Evolutionary conservation across 2,888 invertebrate genomes (phyloP).

Genomic region (Drosophila meridionalis): DNA sequence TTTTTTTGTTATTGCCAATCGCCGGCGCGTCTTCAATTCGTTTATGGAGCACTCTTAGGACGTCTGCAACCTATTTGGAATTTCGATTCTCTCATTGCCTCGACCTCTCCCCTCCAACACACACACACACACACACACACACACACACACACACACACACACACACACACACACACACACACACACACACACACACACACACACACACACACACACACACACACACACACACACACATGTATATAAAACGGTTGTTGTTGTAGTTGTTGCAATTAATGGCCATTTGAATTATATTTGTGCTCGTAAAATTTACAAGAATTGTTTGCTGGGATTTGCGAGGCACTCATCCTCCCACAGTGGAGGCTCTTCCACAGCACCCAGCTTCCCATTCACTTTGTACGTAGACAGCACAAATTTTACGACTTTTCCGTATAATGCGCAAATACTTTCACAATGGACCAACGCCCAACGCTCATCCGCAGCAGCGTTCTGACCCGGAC

Average conservation of each 20-base stretch:
- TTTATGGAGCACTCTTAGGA: constrained; percentile 74
- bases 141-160: not conserved
- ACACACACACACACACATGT: not conserved
- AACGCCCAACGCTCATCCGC: constrained; percentile 44
- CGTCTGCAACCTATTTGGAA: constrained; percentile 73
- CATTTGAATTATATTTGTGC: constrained; percentile 83
- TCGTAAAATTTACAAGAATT: constrained; percentile 83
- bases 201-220: not conserved
- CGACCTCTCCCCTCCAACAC: not conserved
- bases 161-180: not conserved
- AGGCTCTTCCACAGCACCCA: constrained; percentile 35
- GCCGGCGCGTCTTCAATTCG: constrained; percentile 67
- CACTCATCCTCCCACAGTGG: constrained; percentile 13
- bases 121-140: not conserved
- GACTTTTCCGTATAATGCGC: constrained; percentile 81
- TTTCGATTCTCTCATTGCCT: constrained; percentile 45
- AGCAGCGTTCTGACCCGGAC: constrained; percentile 22
- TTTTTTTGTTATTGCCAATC: constrained; percentile 30
- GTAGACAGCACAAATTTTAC: constrained; percentile 75
- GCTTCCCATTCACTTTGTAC: constrained; percentile 65
- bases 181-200: no score
- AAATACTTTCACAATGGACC: constrained; percentile 76
- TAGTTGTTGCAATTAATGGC: constrained; percentile 81
- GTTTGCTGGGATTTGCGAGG: constrained; percentile 56
- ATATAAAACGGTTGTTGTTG: constrained; percentile 25